phyloP scores from a whole-genome alignment of 1,140 invertebrate species.

The Mactra quadrangularis region DNA sequence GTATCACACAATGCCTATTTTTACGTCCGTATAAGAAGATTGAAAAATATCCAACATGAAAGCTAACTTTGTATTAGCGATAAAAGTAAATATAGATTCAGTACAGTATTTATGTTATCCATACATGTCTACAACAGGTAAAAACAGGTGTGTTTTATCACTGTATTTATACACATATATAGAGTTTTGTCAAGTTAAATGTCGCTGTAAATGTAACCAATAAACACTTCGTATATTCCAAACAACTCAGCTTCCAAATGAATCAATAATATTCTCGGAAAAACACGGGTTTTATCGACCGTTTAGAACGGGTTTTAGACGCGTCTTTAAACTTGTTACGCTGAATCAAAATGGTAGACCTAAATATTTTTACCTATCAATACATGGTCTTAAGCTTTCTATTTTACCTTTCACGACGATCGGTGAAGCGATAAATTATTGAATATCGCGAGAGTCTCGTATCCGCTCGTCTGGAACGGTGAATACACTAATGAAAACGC shows the following conservation, averaged over 20 bases:
- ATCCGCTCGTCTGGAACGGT: conserved; percentile 13
- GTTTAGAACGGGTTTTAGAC: not conserved
- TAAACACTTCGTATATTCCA: conserved; percentile 6
- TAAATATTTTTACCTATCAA: conserved; percentile 32
- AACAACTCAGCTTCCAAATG: not conserved
- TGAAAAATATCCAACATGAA: not conserved
- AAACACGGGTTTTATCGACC: not conserved
- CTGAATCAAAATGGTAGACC: not conserved
- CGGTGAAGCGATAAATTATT: conserved; percentile 45
- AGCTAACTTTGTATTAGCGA: not conserved
- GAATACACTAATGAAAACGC: conserved; percentile 52
- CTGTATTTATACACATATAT: conserved; percentile 21
- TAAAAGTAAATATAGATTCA: conserved; percentile 37
- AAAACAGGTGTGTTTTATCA: conserved; percentile 21
- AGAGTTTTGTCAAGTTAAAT: conserved; percentile 25
- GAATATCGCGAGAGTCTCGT: conserved; percentile 53
- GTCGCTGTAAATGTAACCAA: not conserved
- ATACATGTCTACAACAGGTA: conserved; percentile 20
- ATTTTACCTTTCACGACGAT: conserved; percentile 43
- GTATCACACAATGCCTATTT: too few species aligned
- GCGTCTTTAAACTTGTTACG: not conserved
- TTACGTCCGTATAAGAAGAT: too few species aligned
- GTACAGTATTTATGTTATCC: not conserved
- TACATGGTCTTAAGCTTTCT: conserved; percentile 33
- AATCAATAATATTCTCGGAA: conserved; percentile 5